phyloP scores from a whole-genome alignment of 2,797 vertebrate genomes.

The Scleropages formosus region DNA sequence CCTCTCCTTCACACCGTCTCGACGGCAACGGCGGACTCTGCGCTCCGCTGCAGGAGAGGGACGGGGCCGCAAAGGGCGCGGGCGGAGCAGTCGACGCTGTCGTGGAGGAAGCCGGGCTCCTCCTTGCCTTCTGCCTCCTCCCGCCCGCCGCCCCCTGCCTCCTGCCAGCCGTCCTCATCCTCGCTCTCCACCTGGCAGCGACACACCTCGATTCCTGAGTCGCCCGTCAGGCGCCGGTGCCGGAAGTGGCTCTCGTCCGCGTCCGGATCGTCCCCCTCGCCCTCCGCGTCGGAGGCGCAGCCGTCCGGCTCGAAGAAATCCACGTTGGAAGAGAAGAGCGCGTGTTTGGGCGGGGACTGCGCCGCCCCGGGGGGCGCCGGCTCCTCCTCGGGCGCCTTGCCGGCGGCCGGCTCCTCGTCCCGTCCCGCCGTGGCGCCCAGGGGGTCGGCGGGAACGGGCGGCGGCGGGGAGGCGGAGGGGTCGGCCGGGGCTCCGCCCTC shows the following conservation, averaged over 20 bases:
- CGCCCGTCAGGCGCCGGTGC: conserved; percentile 79
- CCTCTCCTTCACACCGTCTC: conserved; percentile 51
- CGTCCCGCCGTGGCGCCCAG: conserved; percentile 40
- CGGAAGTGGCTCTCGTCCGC: conserved; percentile 67
- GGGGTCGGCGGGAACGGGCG: conserved; percentile 46
- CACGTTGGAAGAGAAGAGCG: conserved; percentile 58
- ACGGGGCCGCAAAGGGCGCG: conserved; percentile 35
- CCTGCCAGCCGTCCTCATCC: conserved; percentile 52
- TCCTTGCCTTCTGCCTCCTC: conserved; percentile 33
- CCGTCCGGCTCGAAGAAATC: conserved; percentile 51
- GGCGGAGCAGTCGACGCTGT: conserved; percentile 56
- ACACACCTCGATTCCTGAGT: conserved; percentile 87
- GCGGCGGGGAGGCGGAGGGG: conserved; percentile 43
- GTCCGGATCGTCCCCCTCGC: conserved; percentile 50
- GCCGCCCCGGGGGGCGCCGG: conserved; percentile 19
- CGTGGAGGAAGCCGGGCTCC: conserved; percentile 48
- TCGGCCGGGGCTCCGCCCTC: conserved; percentile 39
- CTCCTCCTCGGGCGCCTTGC: background rate
- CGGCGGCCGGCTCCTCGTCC: conserved; percentile 30
- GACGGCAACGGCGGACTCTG: conserved; percentile 53
- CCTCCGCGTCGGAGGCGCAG: conserved; percentile 50
- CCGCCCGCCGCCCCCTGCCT: conserved; percentile 38
- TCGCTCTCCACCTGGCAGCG: conserved; percentile 72
- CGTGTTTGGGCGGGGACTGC: conserved; percentile 50
- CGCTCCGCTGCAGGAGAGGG: conserved; percentile 3